A percentile compares a stretch with the other conserved stretches of the same genome.
Evolutionary conservation across 2,113 vertebrate species (phyloP).

Genomic region (Apodemus speciosus): DNA sequence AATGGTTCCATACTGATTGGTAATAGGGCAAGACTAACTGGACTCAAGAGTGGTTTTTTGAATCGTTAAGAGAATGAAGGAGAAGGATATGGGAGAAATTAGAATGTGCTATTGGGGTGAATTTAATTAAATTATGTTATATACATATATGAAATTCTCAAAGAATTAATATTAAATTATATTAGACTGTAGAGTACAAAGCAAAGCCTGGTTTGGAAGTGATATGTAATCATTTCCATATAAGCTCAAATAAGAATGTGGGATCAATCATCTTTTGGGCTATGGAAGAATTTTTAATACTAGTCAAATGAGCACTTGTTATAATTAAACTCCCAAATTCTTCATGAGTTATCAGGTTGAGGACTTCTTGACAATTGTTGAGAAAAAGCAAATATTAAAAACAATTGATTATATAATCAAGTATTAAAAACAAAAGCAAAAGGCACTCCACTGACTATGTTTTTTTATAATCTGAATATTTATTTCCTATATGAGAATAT

Average conservation of each 20-base stretch:
- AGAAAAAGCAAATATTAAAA: not conserved
- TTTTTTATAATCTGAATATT: slow-evolving; percentile 19
- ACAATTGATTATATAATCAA: not conserved
- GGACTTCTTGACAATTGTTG: not conserved
- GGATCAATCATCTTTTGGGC: not conserved
- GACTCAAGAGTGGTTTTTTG: not conserved
- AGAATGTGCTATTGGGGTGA: too few relatives aligned
- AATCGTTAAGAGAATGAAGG: not conserved
- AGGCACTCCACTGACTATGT: not conserved
- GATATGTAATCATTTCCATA: not conserved
- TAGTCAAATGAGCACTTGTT: not conserved
- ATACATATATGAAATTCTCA: not conserved
- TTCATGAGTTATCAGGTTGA: not conserved
- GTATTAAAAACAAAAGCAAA: slow-evolving; percentile 13
- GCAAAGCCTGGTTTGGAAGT: not conserved
- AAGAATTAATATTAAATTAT: not conserved
- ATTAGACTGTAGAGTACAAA: not conserved
- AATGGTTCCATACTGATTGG: not conserved
- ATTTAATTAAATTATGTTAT: not conserved
- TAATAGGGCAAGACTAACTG: too few relatives aligned
- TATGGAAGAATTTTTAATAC: not conserved
- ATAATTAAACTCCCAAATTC: not conserved
- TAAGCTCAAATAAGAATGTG: not conserved
- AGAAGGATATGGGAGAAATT: not conserved
- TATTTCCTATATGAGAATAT: not conserved